Percentiles rank a stretch among this genome's conserved stretches.
Conservation (phyloP, 2,113 vertebrate genomes). For the Cheilinus undulatus region DNA sequence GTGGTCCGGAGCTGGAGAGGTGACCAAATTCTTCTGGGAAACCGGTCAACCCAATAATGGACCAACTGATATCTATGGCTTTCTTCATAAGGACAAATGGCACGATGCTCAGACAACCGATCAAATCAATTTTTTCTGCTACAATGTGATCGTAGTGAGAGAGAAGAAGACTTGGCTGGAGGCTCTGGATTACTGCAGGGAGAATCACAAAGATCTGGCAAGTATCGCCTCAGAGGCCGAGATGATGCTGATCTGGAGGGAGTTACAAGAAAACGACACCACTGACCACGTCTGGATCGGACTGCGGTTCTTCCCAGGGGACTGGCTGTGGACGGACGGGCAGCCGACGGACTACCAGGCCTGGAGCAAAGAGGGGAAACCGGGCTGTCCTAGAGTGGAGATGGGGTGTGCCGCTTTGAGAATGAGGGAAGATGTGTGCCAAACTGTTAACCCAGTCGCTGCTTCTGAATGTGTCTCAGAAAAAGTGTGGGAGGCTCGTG, state of each 20-base stretch:
- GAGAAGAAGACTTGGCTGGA: conserved; percentile 54
- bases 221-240: conserved; percentile 44
- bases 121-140: conserved; percentile 9
- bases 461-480: no score
- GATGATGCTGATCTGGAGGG: conserved; percentile 41
- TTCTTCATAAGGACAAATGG: accelerated
- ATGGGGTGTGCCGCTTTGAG: conserved; percentile 30
- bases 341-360: conserved; percentile 9
- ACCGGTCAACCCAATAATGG: accelerated
- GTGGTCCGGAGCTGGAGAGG: conserved; percentile 48
- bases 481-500: conserved; percentile 19
- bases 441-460: no score
- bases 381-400: neutral
- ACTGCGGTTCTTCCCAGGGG: conserved; percentile 39
- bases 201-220: conserved; percentile 22
- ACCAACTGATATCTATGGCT: accelerated
- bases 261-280: neutral
- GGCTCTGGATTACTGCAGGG: conserved; percentile 47
- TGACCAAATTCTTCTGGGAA: conserved; percentile 6
- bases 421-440: neutral
- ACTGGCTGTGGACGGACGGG: conserved; percentile 56
- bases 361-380: conserved; percentile 25
- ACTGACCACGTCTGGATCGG: conserved; percentile 46
- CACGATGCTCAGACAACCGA: accelerated
- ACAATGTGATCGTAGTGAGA: conserved; percentile 4